phyloP scores from a whole-genome alignment of 2,797 vertebrate species.

The Anguilla pacifica region DNA sequence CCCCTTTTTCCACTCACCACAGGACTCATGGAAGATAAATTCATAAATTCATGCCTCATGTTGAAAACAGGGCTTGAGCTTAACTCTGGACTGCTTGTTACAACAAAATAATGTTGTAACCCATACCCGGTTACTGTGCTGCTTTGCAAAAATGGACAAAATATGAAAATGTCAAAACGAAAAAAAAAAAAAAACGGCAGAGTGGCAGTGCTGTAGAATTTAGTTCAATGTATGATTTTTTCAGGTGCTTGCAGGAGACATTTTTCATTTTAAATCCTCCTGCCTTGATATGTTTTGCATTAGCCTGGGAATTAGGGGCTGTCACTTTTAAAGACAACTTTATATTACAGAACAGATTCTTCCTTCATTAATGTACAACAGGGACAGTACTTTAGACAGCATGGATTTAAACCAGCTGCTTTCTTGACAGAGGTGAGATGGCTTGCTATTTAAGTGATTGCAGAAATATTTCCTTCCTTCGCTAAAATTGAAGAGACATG shows the following conservation, averaged over 20 bases:
- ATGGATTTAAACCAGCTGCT: neutral
- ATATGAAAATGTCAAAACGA: neutral
- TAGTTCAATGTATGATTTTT: neutral
- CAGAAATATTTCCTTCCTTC: neutral
- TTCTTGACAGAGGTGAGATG: no score
- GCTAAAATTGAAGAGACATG: neutral
- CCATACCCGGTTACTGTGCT: neutral
- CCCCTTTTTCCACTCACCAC: neutral
- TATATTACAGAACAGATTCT: neutral
- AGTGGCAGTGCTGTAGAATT: neutral
- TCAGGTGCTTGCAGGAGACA: neutral
- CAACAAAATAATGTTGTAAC: neutral
- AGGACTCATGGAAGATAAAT: neutral
- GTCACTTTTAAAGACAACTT: neutral
- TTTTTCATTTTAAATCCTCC: conserved; percentile 6
- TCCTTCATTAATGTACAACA: neutral
- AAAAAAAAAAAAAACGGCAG: neutral
- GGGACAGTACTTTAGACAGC: neutral
- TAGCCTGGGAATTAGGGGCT: neutral
- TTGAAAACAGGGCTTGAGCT: neutral
- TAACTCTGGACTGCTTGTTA: neutral
- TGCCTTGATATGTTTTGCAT: neutral
- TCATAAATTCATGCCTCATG: conserved; percentile 7
- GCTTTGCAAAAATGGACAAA: neutral
- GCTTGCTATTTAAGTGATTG: neutral